Evolutionary conservation across 2,113 vertebrate species (phyloP).

Genomic region (Otis tarda): DNA sequence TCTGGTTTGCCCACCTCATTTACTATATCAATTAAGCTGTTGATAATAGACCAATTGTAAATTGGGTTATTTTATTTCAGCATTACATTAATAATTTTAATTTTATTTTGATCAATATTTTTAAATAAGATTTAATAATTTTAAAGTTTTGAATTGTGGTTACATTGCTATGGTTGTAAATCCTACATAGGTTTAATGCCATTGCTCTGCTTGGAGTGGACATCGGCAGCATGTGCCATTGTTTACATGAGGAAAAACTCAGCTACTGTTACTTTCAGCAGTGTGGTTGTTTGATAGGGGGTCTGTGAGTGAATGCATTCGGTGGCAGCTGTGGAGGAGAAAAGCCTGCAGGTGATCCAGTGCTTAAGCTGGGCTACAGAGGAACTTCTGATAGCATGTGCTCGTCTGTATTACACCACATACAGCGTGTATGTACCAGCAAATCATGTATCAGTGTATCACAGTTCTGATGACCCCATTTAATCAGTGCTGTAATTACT

Average conservation of each 20-base stretch:
- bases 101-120: neutral
- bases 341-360: neutral
- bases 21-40: neutral
- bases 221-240: neutral
- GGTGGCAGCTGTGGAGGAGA: neutral
- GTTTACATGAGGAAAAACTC: neutral
- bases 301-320: neutral
- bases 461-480: neutral
- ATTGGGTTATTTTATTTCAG: neutral
- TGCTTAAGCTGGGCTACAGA: neutral
- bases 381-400: neutral
- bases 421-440: neutral
- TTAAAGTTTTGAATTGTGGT: neutral
- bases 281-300: accelerated
- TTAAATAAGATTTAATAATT: neutral
- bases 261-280: neutral
- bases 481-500: neutral
- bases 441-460: neutral
- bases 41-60: neutral
- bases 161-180: neutral
- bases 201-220: neutral
- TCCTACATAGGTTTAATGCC: neutral
- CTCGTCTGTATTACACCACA: neutral
- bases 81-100: neutral
- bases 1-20: neutral